Percentiles rank a stretch among this genome's conserved stretches.
These are phyloP conservation scores for Corythaixoides concolor DNA, from an alignment of 2,113 vertebrate genomes.

Conservation along the genomic window DNA sequence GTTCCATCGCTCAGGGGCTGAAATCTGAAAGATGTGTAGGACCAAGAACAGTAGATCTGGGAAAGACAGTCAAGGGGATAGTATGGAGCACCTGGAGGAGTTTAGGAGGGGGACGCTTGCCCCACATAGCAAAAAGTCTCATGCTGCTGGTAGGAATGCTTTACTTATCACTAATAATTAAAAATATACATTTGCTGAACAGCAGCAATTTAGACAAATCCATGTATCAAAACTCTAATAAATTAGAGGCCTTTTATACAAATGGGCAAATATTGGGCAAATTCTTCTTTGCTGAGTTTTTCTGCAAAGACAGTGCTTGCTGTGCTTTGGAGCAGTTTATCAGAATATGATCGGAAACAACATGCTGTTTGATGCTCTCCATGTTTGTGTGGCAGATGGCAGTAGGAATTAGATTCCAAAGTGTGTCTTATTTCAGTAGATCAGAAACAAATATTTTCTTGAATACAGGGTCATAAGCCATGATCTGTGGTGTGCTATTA, in stretches of 20 bases:
- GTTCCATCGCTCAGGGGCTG: neutral
- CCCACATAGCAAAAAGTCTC: accelerated
- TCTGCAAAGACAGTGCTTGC: neutral
- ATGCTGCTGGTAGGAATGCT: neutral
- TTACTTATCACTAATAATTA: neutral
- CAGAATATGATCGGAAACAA: neutral
- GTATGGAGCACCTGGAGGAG: neutral
- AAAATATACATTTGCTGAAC: neutral
- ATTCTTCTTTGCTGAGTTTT: neutral
- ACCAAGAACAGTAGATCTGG: neutral
- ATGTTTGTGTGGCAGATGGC: neutral
- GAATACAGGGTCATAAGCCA: neutral
- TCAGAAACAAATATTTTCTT: neutral
- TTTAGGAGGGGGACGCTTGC: neutral
- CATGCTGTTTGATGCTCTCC: neutral
- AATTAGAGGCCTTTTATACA: neutral
- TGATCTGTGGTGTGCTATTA: accelerated
- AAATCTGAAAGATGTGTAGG: neutral
- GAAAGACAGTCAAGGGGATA: neutral
- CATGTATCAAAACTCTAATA: accelerated
- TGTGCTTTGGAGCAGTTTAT: neutral
- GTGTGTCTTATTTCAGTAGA: neutral
- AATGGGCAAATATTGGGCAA: neutral
- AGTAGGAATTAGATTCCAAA: neutral
- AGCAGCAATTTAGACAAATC: neutral